These are phyloP conservation scores for Molossus alvarezi DNA, from an alignment of 2,797 vertebrate genomes.

Conservation along the genomic window DNA sequence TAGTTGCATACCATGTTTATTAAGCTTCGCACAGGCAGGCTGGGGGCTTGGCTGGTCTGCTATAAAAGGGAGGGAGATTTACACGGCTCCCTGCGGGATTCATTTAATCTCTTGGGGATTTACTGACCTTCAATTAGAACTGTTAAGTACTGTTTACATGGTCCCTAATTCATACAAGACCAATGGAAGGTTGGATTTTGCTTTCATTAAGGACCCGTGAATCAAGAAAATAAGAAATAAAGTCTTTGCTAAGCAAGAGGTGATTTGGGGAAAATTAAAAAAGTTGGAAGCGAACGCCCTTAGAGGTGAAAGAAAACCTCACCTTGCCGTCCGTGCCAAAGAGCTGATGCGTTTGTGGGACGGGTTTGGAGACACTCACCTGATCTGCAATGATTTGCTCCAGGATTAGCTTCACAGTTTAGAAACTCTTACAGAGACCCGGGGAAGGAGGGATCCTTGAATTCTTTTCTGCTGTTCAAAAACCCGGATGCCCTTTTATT, in stretches of 20 bases:
- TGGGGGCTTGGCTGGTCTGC: constrained; percentile 85
- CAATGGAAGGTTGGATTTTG: constrained; percentile 86
- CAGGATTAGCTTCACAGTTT: constrained; percentile 13
- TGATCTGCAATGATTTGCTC: not conserved
- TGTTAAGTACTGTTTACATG: constrained; percentile 92
- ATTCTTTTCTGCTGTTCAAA: constrained; percentile 40
- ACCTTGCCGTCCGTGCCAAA: not conserved
- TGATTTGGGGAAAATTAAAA: constrained; percentile 47
- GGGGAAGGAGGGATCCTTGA: not conserved
- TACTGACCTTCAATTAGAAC: constrained; percentile 93
- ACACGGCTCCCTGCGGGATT: constrained; percentile 91
- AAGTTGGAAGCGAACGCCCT: constrained; percentile 67
- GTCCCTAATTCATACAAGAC: constrained; percentile 91
- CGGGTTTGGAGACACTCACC: not conserved
- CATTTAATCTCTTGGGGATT: constrained; percentile 92
- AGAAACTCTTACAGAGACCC: constrained; percentile 48
- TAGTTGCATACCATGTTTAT: constrained; percentile 92
- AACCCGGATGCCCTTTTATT: not conserved
- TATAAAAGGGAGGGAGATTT: constrained; percentile 91
- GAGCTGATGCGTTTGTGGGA: not conserved
- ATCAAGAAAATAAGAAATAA: constrained; percentile 77
- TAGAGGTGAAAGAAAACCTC: constrained; percentile 65
- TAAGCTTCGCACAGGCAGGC: constrained; percentile 89
- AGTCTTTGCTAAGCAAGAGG: constrained; percentile 60
- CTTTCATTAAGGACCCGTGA: constrained; percentile 88